Base-by-base conservation (phyloP, 2,797 vertebrate species). In the Anomalospiza imberbis region DNA sequence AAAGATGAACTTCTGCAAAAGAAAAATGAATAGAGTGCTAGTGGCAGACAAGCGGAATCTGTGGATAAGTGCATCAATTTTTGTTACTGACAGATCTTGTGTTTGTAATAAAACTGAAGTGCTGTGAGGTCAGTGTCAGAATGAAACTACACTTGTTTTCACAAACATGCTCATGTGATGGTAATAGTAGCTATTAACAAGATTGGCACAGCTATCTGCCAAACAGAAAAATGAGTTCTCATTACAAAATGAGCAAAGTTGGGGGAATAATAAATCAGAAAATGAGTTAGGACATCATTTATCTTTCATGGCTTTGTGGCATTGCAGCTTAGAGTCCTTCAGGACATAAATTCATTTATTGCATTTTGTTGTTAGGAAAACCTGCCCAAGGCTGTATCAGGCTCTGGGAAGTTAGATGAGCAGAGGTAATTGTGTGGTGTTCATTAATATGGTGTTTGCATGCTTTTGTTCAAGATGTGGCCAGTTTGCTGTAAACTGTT, bases 221-320 rank as follows among this genome's bases (percentile, higher is more conserved):
- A 95, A 80, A 76, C 48, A 96, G 97, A 98, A 96, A 97, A 98
- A 98, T 97, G 96, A 97, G 91, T 88, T 96, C 73, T 86, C 89
- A 38, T 84, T 93, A 90, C 88, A 93, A 94, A 95, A 97, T 92
- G 93, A 97, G 85, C 74, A 70, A 94, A 96, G 90, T 85, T 82
- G 87, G 82, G 86, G 85, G 94, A 97, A 95, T 96, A 78, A 97
- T 98, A 97, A 96, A 98, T 98, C 97, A 97, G 94, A 97, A 97
- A 96, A 97, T 98, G 97, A 98, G 97, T 97, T 97, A 97, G 97
- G 97, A 98, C 94, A 96, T 97, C 88, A 91, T 98, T 97, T 97
- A 75, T 98, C 97, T 97, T 96, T 89, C 25, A 40, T 34, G 29
- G 90, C 80, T 96, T 91, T 89, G 77, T 88, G 95, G 92, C 86